Evolutionary conservation across 1,140 invertebrate species (phyloP).

Genomic region (Copidosoma floridanum): DNA sequence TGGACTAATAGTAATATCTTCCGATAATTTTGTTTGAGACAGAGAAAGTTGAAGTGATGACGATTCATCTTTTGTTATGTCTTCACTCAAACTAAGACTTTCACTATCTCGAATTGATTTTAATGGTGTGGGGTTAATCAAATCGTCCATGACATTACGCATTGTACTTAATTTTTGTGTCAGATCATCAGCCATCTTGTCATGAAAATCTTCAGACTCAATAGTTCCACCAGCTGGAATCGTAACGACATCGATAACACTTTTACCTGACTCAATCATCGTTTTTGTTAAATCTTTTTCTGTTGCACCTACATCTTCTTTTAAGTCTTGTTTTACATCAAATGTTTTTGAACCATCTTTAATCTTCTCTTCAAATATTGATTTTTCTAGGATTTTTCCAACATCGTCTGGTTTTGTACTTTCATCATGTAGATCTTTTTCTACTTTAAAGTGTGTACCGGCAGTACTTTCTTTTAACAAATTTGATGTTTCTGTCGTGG

Average conservation of each 20-base stretch:
- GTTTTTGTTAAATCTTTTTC: slow-evolving; percentile 19
- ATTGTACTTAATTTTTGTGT: slow-evolving; percentile 50
- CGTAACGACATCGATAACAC: slow-evolving; percentile 18
- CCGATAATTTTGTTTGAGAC: slow-evolving; percentile 36
- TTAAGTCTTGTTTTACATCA: slow-evolving; percentile 28
- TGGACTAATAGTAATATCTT: slow-evolving; percentile 48
- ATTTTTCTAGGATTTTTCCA: slow-evolving; percentile 3
- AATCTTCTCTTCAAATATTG: background rate
- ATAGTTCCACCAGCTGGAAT: slow-evolving; percentile 29
- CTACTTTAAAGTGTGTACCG: slow-evolving; percentile 40
- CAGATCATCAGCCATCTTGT: slow-evolving; percentile 47
- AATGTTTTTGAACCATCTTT: slow-evolving; percentile 23
- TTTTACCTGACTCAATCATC: slow-evolving; percentile 23
- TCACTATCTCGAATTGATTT: slow-evolving; percentile 35
- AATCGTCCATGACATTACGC: slow-evolving; percentile 40
- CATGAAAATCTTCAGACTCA: slow-evolving; percentile 40
- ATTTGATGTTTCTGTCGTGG: slow-evolving; percentile 33
- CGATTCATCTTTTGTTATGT: slow-evolving; percentile 46
- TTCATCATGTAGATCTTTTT: slow-evolving; percentile 33
- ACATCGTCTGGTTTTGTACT: background rate
- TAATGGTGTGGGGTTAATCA: slow-evolving; percentile 5
- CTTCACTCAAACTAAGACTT: slow-evolving; percentile 40
- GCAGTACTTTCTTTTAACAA: slow-evolving; percentile 36
- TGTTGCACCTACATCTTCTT: background rate
- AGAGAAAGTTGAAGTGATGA: slow-evolving; percentile 34